Evolutionary conservation across 2,113 vertebrate genomes (phyloP).

Genomic region (Mustelus asterias): DNA sequence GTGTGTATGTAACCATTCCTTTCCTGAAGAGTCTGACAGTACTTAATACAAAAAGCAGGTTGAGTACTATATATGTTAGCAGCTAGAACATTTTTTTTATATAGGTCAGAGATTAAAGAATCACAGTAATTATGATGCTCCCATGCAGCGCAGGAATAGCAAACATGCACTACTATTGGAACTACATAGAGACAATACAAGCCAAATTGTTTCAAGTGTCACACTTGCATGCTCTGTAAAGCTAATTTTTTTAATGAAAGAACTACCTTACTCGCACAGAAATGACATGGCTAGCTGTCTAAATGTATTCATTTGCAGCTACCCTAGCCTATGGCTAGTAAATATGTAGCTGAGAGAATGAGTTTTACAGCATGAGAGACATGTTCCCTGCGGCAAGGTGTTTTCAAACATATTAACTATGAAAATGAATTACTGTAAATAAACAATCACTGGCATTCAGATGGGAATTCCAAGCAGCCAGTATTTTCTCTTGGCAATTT

Average conservation of each 20-base stretch:
- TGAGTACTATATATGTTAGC: background rate
- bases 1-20: background rate
- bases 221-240: background rate
- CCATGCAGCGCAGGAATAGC: background rate
- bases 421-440: constrained; percentile 47
- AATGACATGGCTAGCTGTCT: background rate
- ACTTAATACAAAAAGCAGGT: background rate
- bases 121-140: background rate
- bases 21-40: background rate
- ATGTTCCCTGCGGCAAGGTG: constrained; percentile 39
- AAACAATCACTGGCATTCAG: constrained; percentile 37
- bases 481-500: background rate
- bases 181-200: background rate
- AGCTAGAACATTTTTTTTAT: background rate
- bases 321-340: background rate
- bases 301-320: background rate
- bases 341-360: background rate
- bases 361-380: background rate
- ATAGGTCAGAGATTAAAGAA: background rate
- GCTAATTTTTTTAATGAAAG: constrained; percentile 10
- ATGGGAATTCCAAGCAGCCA: background rate
- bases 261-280: background rate
- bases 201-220: background rate
- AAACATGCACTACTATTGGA: background rate
- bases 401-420: constrained; percentile 47